Conservation (phyloP, 2,797 vertebrate genomes). For the Tokudaia tokunoshimensis region DNA sequence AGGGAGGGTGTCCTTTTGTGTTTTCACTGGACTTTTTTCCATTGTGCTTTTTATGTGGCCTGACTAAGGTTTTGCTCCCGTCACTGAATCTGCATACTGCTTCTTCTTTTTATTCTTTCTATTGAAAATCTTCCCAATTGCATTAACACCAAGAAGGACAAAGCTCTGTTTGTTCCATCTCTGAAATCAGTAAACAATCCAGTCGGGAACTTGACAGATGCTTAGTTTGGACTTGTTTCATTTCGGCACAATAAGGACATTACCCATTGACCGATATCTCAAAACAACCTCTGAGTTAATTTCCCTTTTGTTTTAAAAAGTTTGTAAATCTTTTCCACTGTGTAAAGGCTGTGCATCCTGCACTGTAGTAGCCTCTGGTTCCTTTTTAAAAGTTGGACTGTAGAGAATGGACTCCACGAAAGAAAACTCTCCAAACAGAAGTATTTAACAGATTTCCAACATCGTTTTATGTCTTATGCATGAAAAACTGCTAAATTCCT, state of each 20-base stretch:
- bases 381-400: conserved; percentile 61
- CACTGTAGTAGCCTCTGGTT: conserved; percentile 28
- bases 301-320: conserved; percentile 68
- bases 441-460: conserved; percentile 77
- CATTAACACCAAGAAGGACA: conserved; percentile 69
- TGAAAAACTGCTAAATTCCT: conserved; percentile 80
- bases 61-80: conserved; percentile 52
- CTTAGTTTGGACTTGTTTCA: conserved; percentile 74
- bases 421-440: conserved; percentile 74
- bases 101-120: conserved; percentile 73
- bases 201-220: conserved; percentile 67
- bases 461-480: conserved; percentile 71
- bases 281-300: conserved; percentile 74
- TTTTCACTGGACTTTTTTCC: conserved; percentile 48
- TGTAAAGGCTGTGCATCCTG: conserved; percentile 20
- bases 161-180: conserved; percentile 80
- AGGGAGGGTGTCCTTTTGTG: neutral
- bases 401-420: conserved; percentile 81
- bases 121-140: conserved; percentile 73
- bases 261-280: conserved; percentile 73
- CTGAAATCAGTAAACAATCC: conserved; percentile 80
- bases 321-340: conserved; percentile 65
- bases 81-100: conserved; percentile 64
- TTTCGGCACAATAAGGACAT: conserved; percentile 72
- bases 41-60: conserved; percentile 53